Base-by-base conservation (phyloP, 2,888 invertebrate species). In the Athripsodes cinereus region DNA sequence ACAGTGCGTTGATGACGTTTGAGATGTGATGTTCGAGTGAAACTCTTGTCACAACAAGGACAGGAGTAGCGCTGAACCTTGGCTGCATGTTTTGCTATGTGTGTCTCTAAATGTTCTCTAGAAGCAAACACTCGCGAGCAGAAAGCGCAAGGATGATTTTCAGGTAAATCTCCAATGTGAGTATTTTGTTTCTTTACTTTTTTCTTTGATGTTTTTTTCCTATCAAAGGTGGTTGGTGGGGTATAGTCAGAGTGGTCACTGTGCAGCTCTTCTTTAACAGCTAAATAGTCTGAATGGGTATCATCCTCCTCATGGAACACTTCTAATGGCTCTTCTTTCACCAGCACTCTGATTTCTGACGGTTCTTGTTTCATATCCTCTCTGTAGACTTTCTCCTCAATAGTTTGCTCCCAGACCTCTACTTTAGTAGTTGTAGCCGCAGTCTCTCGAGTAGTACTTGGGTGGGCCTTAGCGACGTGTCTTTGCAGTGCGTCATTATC, bases 11-110 rank as follows among this genome's bases (percentile, higher is more conserved):
- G 67, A 62, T 74, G 74, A 53, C 71, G 70, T 44, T 66, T 65
- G 34, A 73, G 64, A 62, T 73, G 72, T 58, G 73, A 73, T 52
- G 69, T 65, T 11, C 68, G 59, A 1, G 63, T 68, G 61, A 74
- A 74, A 46, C 69, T 68, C 63, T 72, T 73, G 5, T 67, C 66
- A 64, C 74, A 75, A 40, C 67, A 65, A 13, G 67, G 68, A 57
- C 74, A 75, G 11, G 64, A 57, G 63, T 68, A 72, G 6, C 72
- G 72, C 62, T 73, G 71, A 13, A 66, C 40, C 26, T 44, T 21
- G 8, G 40, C 56, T 2, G 46, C 48, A 31, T 56, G 56, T 21
- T 56, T 56, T 5, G 56, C 51, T n/a, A 20, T 5, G 46, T 56
- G 56, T 10, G 50, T 46, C 8, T 44, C n/a, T 16, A 56, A 44